A percentile compares a stretch with the other conserved stretches of the same genome.
These are phyloP conservation scores for Camponotus floridanus DNA, from an alignment of 1,140 invertebrate genomes.

Conservation along the genomic window DNA sequence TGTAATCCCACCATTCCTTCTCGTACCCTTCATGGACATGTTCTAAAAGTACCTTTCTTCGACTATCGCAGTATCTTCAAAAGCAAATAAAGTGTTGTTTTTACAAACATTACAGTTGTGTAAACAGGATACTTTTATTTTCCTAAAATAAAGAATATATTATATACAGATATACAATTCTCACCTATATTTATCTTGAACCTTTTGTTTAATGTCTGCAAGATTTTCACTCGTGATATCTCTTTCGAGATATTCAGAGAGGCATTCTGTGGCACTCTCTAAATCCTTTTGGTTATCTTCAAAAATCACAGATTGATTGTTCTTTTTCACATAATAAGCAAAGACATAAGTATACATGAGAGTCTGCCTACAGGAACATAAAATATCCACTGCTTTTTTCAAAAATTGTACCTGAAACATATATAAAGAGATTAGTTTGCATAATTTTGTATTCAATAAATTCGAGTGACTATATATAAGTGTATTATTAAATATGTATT, in stretches of 20 bases:
- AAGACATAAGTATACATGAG: slow-evolving; percentile 99
- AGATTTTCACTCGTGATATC: slow-evolving; percentile 99
- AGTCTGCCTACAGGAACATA: slow-evolving; percentile 98
- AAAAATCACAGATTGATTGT: slow-evolving; percentile 99
- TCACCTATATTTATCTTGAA: slow-evolving; percentile 99
- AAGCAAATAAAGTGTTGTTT: slow-evolving; percentile 66
- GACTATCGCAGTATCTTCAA: slow-evolving; percentile 97
- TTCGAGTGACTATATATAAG: background rate
- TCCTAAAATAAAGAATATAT: background rate
- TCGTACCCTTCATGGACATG: slow-evolving; percentile 99
- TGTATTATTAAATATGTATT: background rate
- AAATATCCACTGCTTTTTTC: slow-evolving; percentile 98
- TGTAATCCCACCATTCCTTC: slow-evolving; percentile 99
- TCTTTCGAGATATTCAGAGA: slow-evolving; percentile 98
- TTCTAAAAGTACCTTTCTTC: slow-evolving; percentile 96
- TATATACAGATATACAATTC: background rate
- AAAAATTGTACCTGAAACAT: slow-evolving; percentile 95
- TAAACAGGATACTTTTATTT: background rate
- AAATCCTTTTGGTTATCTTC: slow-evolving; percentile 99
- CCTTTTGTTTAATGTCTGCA: slow-evolving; percentile 99
- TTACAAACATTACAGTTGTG: background rate
- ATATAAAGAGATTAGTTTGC: slow-evolving; percentile 8
- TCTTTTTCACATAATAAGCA: slow-evolving; percentile 99
- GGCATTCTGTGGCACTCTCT: slow-evolving; percentile 97
- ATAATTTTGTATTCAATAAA: background rate